Percentiles rank a stretch among this genome's conserved stretches.
Evolutionary conservation across 2,113 vertebrate species (phyloP).

Genomic region (Toxostoma redivivum): DNA sequence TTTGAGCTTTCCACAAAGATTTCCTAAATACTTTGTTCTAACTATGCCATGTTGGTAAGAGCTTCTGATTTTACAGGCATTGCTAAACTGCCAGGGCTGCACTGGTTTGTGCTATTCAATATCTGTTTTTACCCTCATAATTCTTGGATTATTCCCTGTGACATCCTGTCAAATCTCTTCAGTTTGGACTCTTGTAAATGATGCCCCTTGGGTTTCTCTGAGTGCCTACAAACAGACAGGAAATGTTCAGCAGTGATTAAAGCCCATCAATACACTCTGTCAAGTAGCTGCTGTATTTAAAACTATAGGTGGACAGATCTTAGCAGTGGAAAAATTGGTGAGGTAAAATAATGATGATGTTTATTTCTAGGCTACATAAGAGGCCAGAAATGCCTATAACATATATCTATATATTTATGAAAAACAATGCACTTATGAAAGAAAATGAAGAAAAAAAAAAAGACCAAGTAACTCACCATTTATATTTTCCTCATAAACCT

Average conservation of each 20-base stretch:
- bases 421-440: not conserved
- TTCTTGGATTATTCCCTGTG: conserved; percentile 44
- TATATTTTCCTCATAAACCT: not conserved
- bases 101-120: not conserved
- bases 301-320: not conserved
- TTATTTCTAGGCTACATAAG: not conserved
- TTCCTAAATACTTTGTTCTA: not conserved
- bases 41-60: not conserved
- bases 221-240: conserved; percentile 28
- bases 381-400: not conserved
- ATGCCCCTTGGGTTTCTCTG: conserved; percentile 34
- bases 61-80: not conserved
- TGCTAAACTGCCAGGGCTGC: not conserved
- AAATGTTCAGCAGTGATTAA: conserved; percentile 36
- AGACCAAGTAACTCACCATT: not conserved
- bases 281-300: not conserved
- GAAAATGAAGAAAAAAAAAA: not conserved
- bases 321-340: not conserved
- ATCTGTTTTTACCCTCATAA: conserved; percentile 2
- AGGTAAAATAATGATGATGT: not conserved
- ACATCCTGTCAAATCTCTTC: conserved; percentile 42
- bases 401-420: not conserved
- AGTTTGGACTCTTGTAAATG: conserved; percentile 38
- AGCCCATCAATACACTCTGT: not conserved
- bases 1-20: not conserved